Base-by-base conservation (phyloP, 2,113 vertebrate species). In the Ifrita kowaldi region DNA sequence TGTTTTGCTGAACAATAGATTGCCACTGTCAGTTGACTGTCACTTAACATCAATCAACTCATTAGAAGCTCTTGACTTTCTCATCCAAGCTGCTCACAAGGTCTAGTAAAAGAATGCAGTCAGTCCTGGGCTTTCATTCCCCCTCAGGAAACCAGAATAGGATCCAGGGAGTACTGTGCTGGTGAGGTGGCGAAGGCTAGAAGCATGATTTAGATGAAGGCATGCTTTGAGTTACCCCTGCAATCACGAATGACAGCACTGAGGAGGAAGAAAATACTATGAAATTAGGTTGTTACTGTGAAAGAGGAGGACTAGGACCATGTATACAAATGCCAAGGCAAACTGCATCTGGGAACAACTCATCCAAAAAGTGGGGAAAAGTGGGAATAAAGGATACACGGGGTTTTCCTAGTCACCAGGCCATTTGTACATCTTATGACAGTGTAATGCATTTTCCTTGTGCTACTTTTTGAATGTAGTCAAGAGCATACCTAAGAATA, bases 291-390 rank as follows among this genome's bases (percentile, higher is more conserved):
- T 28, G 13, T 32, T 62, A 27, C 22, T 70, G 35, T 68, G 59
- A 42, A 84, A 60, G 57, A 55, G 27, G 6, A 17, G 19, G 11
- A 46, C 30, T 14, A 47, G 23, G 17, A 52, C 3, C 16, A 24
- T 7, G 5, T 39, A 5, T 16, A 41, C 5, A 14, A 71, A 53
- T 0, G 0, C 3, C 26, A 49, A 44, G 28, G 13, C 13, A 73
- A 89, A 68, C 13, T n/a, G 19, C 13, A 26, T 32, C 73, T 64
- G 33, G 2, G 11, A 78, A 39, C 37, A 41, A 10, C 6, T 87
- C 30, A 23, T n/a, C 32, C 57, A 71, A 39, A 74, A n/a, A 24
- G 16, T 20, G 41, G 9, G 4, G 11, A 17, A 7, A 68, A 18
- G 8, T n/a, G 30, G 4, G 11, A 23, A 7, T 30, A 46, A n/a